Base-by-base conservation (phyloP, 2,888 invertebrate genomes). In the Argynnis bischoffii region DNA sequence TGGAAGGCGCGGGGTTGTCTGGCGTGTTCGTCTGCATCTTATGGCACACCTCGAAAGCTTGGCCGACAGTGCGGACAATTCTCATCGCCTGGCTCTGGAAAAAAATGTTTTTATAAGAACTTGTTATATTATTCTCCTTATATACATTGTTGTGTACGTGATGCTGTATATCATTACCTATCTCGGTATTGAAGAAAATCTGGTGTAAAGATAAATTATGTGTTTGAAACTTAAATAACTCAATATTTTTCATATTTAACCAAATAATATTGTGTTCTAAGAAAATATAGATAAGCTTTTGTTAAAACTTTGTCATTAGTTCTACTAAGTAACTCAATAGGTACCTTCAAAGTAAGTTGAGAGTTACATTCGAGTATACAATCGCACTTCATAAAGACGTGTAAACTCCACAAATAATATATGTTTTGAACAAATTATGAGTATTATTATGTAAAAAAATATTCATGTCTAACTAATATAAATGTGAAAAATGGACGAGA, bases 1-100 rank as follows among this genome's bases (percentile, higher is more conserved):
- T 89, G 21, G 90, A 90, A 0, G 90, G 82, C 0, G 79, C 88
- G 0, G 87, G 86, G 55, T 89, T 83, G 3, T 85, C 88, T 0
- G 91, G 87, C 4, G 89, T 82, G 78, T 94, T 95, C 80, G 95
- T 93, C 81, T 96, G 96, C 91, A 97, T 94, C 93, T 99, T 98
- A 95, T 99, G 99, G 94, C 99, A 99, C 87, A 99, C 99, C 93
- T 99, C 99, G 92, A 99, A 99, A 50, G 99, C 99, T 93, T 99
- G 99, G 57, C 99, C 99, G 76, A 99, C 98, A 8, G 99, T 99
- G 81, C 99, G 95, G 71, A 99, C 99, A 78, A 99, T 98, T 78
- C 97, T 95, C 98, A 99, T 99, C 47, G 99, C 99, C 94, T 99
- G 99, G 89, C 97, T 98, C 99, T 99, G 95, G 15, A 72, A 75